Percentiles rank a stretch among this genome's conserved stretches.
phyloP scores from a whole-genome alignment of 2,888 invertebrate species.

The Troides oblongomaculatus region DNA sequence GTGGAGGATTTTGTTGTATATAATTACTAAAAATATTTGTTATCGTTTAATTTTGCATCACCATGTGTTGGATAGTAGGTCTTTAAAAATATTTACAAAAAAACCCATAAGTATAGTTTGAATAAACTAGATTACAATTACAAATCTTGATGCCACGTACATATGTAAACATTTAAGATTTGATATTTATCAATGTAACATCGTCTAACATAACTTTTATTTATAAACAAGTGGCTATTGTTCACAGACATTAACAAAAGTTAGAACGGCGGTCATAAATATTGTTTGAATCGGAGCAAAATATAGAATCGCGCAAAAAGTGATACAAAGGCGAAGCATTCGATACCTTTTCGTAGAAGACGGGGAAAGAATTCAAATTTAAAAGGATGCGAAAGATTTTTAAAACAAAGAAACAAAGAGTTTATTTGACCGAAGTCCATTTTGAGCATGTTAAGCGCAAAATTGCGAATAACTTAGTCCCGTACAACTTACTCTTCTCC shows the following conservation, averaged over 20 bases:
- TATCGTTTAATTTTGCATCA: too few relatives aligned
- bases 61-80: too few relatives aligned
- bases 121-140: too few relatives aligned
- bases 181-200: constrained; percentile 28
- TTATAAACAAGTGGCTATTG: constrained; percentile 32
- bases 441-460: constrained; percentile 46
- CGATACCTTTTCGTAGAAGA: constrained; percentile 78
- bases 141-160: neutral
- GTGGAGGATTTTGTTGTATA: too few relatives aligned
- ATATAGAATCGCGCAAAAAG: constrained; percentile 71
- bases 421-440: constrained; percentile 54
- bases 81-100: too few relatives aligned
- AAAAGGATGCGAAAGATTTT: constrained; percentile 67
- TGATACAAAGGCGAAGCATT: constrained; percentile 78
- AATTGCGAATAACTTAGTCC: constrained; percentile 39
- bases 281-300: constrained; percentile 65
- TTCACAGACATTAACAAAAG: constrained; percentile 45
- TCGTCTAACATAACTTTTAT: constrained; percentile 27
- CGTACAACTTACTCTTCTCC: constrained; percentile 28
- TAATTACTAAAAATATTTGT: too few relatives aligned
- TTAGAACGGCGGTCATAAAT: constrained; percentile 61
- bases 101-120: too few relatives aligned
- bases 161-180: constrained; percentile 17
- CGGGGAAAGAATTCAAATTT: constrained; percentile 76
- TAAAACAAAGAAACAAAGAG: constrained; percentile 61